Evolutionary conservation across 2,888 invertebrate genomes (phyloP).

Genomic region (Nomada goodeniana): DNA sequence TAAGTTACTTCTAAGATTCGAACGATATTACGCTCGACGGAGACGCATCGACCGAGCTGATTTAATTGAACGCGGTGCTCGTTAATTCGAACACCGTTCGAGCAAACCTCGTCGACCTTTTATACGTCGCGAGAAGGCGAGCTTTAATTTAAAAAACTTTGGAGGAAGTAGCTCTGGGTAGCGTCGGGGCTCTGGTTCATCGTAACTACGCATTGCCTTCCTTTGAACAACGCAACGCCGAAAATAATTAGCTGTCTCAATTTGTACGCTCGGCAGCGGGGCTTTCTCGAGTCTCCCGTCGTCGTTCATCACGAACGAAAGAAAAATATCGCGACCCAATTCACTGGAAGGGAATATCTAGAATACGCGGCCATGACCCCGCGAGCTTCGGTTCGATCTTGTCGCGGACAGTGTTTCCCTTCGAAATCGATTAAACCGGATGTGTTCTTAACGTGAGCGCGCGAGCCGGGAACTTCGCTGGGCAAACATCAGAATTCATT

Average conservation of each 20-base stretch:
- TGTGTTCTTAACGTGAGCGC: constrained; percentile 37
- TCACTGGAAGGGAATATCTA: not conserved
- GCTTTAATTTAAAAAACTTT: constrained; percentile 30
- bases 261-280: no score
- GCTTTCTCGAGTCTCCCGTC: no score
- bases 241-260: no score
- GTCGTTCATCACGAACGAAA: not conserved
- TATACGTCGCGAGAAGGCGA: not conserved
- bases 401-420: constrained; percentile 8
- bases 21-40: not conserved
- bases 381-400: constrained; percentile 22
- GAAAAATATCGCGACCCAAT: not conserved
- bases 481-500: constrained; percentile 47
- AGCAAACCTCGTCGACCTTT: constrained; percentile 1
- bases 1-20: not conserved
- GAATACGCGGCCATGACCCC: constrained; percentile 29
- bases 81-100: not conserved
- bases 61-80: constrained; percentile 8
- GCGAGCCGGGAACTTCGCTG: constrained; percentile 11
- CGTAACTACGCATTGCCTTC: not conserved
- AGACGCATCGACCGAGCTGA: not conserved
- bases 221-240: not conserved
- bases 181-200: not conserved
- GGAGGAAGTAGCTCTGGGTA: not conserved
- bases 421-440: constrained; percentile 42